These are phyloP conservation scores for Arrhopalites spinosus DNA, from an alignment of 2,888 invertebrate genomes.

Conservation along the genomic window DNA sequence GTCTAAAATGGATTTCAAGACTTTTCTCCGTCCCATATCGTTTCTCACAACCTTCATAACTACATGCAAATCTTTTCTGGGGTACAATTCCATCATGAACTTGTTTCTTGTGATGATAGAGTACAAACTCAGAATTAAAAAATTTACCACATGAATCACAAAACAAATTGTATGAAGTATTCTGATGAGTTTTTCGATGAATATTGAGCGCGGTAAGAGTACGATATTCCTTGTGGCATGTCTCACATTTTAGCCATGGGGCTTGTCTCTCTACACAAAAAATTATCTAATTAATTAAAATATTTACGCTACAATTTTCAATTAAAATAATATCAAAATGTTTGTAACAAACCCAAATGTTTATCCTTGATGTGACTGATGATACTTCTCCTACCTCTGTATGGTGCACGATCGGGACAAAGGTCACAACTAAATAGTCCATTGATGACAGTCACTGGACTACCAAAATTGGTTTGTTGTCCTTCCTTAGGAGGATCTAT, in stretches of 20 bases:
- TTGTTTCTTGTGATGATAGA: background rate
- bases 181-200: background rate
- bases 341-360: too few relatives aligned
- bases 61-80: background rate
- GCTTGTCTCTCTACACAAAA: background rate
- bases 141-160: background rate
- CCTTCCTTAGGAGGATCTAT: background rate
- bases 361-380: background rate
- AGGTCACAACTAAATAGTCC: background rate
- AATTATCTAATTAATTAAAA: too few relatives aligned
- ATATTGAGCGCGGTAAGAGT: background rate
- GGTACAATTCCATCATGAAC: background rate
- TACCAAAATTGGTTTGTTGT: background rate
- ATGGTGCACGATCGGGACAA: background rate
- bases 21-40: background rate
- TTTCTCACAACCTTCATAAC: background rate
- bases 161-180: background rate
- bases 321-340: too few relatives aligned
- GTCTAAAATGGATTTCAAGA: background rate
- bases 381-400: background rate
- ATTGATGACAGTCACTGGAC: background rate
- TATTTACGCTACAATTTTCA: too few relatives aligned
- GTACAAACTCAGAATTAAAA: background rate
- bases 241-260: background rate
- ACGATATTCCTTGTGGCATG: background rate